These are phyloP conservation scores for Elysia chlorotica DNA, from an alignment of 1,140 invertebrate species.

Conservation along the genomic window DNA sequence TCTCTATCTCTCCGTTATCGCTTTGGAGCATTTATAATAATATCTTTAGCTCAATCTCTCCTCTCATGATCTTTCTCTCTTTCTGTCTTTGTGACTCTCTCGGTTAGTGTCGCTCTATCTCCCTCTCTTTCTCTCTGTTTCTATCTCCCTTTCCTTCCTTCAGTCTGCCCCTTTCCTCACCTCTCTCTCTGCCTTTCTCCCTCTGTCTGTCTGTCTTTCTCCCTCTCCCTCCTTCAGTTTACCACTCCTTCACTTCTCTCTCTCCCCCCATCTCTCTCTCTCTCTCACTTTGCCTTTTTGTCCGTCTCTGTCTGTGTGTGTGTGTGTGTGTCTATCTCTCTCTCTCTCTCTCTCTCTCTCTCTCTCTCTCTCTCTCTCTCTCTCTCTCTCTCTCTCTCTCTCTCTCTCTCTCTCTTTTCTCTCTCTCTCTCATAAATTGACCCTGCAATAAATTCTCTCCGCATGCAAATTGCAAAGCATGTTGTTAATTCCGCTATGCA, in stretches of 20 bases:
- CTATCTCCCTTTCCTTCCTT: background rate
- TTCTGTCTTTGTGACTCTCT: background rate
- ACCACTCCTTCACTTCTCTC: background rate
- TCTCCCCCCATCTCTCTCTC: background rate
- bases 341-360: background rate
- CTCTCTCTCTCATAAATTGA: no score
- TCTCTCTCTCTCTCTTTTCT: no score
- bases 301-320: background rate
- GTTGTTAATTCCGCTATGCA: no score
- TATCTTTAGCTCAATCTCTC: background rate
- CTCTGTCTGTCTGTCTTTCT: background rate
- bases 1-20: no score
- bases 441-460: no score
- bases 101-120: background rate
- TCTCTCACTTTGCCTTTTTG: background rate
- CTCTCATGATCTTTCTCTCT: background rate
- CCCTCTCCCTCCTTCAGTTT: background rate
- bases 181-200: background rate
- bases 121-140: background rate
- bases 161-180: background rate
- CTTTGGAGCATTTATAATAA: no score
- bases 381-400: no score
- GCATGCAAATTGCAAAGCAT: no score
- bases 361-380: conserved; percentile 2
- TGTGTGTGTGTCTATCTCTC: background rate